Evolutionary conservation across 2,113 vertebrate genomes (phyloP).

Genomic region (Osmerus eperlanus): DNA sequence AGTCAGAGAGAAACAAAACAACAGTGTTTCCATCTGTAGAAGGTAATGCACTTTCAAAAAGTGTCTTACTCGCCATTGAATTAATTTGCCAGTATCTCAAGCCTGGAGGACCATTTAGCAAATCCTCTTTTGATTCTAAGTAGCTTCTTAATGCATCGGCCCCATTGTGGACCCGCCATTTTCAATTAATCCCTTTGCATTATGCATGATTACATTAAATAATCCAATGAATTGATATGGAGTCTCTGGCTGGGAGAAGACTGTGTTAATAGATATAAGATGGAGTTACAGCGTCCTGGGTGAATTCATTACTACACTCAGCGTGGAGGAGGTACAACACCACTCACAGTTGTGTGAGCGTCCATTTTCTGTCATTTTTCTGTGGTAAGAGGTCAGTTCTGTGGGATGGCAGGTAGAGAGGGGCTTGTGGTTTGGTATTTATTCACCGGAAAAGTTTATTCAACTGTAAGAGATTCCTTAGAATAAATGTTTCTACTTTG

Average conservation of each 20-base stretch:
- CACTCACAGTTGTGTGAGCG: no score
- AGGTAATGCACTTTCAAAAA: constrained; percentile 55
- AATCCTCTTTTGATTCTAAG: constrained; percentile 70
- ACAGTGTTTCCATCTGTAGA: constrained; percentile 37
- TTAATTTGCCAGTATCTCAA: constrained; percentile 66
- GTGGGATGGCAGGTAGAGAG: no score
- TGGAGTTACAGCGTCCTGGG: constrained; percentile 58
- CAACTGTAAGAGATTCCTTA: no score
- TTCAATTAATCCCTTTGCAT: constrained; percentile 75
- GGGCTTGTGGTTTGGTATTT: no score
- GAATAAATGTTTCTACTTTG: no score
- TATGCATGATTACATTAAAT: constrained; percentile 77
- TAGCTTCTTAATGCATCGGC: constrained; percentile 66
- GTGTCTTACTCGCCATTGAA: constrained; percentile 49
- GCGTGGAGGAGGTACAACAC: constrained; percentile 46
- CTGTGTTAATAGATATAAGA: constrained; percentile 72
- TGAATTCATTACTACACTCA: constrained; percentile 62
- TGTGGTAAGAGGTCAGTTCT: no score
- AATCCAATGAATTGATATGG: constrained; percentile 74
- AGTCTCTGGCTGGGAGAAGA: constrained; percentile 61
- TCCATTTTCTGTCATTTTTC: no score
- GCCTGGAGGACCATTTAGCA: constrained; percentile 66
- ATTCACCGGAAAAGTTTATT: no score
- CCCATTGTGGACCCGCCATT: constrained; percentile 62
- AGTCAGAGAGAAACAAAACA: constrained; percentile 23